Evolutionary conservation across 2,113 vertebrate genomes (phyloP), one percentile per base, ranked within the genome.

Genomic region (Oryzias melastigma): DNA sequence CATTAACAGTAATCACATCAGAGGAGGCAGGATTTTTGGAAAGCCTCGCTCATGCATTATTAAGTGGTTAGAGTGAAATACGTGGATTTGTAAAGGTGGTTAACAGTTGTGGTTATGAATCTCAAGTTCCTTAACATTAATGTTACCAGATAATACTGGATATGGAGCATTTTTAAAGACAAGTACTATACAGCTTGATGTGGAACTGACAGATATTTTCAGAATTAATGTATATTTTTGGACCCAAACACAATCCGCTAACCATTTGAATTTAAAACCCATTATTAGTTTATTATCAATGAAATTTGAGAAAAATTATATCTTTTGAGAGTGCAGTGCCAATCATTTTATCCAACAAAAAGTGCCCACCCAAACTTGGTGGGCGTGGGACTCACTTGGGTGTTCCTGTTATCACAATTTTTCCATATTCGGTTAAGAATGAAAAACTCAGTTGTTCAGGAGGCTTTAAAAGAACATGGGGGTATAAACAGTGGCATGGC

Each of bases 1-100:
- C 76, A 74, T 75, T 71, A 75, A 67, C 46, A 69, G 58, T 51
- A 67, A 66, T 59, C 62, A 70, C 56, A 65, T 73, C 52, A 61
- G 29, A 60, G 40, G 56, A 54, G 35, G 62, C 20, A 48, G 17
- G 16, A 18, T 19, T 45, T 59, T 53, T 63, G 27, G 46, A 65
- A 35, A 71, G 22, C 13, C 8, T 62, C 48, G 19, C 15, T 42
- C 46, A 67, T 55, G 10, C 40, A 68, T 66, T 57, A 73, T 48
- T 46, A 58, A 62, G 49, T 14, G 58, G 19, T 44, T 58, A 40
- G 17, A 65, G 53, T 53, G 49, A 76, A 66, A 42, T 45, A 42
- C 4, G 13, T 20, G 20, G 24, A 57, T 46, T 41, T 58, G 16
- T 18, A 57, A n/a, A 47, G 48, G 35, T 52, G 20, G 14, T 22